A percentile compares a stretch with the other conserved stretches of the same genome.
These are phyloP conservation scores for Platerodrilus igneus DNA, from an alignment of 2,888 invertebrate genomes.

Conservation along the genomic window DNA sequence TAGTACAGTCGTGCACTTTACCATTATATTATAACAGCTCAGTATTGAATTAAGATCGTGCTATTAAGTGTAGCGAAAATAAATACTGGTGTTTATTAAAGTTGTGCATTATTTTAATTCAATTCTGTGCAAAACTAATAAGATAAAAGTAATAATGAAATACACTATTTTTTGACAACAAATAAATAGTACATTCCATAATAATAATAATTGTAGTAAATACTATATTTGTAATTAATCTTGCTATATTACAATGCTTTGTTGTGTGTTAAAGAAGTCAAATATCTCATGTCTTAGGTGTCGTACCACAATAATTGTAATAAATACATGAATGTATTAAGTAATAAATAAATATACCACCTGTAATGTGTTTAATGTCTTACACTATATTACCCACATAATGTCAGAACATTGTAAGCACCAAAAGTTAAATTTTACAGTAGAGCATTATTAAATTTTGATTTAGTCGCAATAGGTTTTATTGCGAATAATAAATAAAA, in stretches of 20 bases:
- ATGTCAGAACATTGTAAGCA: too few species aligned
- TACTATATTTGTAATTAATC: conserved; percentile 42
- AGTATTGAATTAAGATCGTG: conserved; percentile 14
- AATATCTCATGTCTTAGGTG: conserved; percentile 47
- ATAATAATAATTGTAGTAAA: conserved; percentile 30
- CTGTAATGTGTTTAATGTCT: too few species aligned
- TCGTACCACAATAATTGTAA: conserved; percentile 49
- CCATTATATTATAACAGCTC: conserved; percentile 15
- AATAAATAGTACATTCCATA: conserved; percentile 43
- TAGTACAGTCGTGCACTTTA: conserved; percentile 21
- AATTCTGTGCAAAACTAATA: conserved; percentile 15
- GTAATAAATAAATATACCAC: too few species aligned
- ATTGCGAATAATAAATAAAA: too few species aligned
- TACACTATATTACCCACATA: too few species aligned
- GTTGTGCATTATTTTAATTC: conserved; percentile 19
- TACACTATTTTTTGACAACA: conserved; percentile 46
- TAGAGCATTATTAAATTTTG: too few species aligned
- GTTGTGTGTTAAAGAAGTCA: conserved; percentile 47
- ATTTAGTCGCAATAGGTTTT: too few species aligned
- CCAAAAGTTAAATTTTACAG: too few species aligned
- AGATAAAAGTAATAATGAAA: conserved; percentile 27
- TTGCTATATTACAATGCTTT: conserved; percentile 41
- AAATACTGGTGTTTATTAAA: conserved; percentile 21
- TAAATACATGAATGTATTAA: conserved; percentile 50
- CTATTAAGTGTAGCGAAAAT: conserved; percentile 7